Evolutionary conservation across 2,888 invertebrate species (phyloP), one percentile per base, ranked within the genome.

Genomic region (Drosophila gaucha): DNA sequence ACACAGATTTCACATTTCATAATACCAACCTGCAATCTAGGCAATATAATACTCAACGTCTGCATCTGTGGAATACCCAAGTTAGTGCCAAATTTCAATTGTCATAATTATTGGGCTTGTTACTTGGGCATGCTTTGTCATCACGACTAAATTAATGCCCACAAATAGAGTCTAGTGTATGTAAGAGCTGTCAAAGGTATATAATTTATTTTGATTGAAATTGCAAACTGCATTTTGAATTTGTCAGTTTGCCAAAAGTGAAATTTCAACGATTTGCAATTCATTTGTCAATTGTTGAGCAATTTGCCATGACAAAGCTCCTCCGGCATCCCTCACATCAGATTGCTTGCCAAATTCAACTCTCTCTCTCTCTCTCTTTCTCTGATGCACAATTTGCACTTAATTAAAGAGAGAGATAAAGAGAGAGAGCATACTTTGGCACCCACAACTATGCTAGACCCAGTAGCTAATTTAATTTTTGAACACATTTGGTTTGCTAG

Each of bases 171-270:
- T 20, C 10, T 18, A 14, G 16, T 38, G 8, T 24, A 2, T 26
- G 35, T 8, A 52, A 50, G 50, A 5, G n/a, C n/a, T 58, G 49
- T 49, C 52, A 59, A 18, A 71, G 26, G 28, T 28, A 33, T 68
- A 41, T 56, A 36, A 79, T 79, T 69, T 54, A 47, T 59, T 84
- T 78, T 78, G 79, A 79, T 79, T 79, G 74, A 84, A 71, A 67
- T 58, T 30, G 52, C 57, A 73, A 57, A 43, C 58, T 59, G 62
- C 58, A 57, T 36, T 31, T 20, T 44, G 39, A 43, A 59, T 51
- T 70, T 80, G 80, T 57, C 80, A 79, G 22, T 6, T 54, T 76
- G 75, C 75, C 75, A 76, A 67, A 36, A 30, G 30, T 50, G 58
- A 39, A 51, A 66, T 56, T 56, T 52, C 58, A 63, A 58, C 62